Evolutionary conservation across 1,140 invertebrate species (phyloP), one percentile per base, ranked within the genome.

Genomic region (Drosophila mojavensis): DNA sequence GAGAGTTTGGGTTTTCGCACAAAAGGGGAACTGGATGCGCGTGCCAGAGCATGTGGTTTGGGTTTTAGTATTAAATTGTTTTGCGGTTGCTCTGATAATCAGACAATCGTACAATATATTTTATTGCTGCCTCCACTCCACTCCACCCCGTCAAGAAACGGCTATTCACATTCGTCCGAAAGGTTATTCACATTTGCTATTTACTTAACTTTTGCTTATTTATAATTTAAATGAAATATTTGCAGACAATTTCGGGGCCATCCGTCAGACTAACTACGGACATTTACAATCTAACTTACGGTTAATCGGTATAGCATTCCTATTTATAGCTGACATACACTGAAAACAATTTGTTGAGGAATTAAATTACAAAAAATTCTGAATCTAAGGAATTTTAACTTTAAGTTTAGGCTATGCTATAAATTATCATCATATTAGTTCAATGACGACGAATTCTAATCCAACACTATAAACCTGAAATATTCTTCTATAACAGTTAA

Each of bases 51-150:
- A 89, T 89, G 84, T 84, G 84, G 71, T 74, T 89, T 81, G 84
- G 84, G 84, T 84, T 90, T 89, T 89, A 89, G 78, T 81, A 90
- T 90, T 89, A 89, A 89, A 89, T 89, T 84, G 85, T 90, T 84
- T 89, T 89, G 84, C 80, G 84, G 84, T 89, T 69, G 83, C 51
- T 53, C 84, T 75, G 77, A 89, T 88, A 88, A 89, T 88, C 83
- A 82, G 83, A 83, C 84, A 88, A 83, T 88, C 79, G 79, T 80
- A 86, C 75, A 83, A 88, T 88, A 88, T 56, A 86, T 86, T 78
- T 88, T 88, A 86, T 88, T 88, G 73, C 65, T 81, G 81, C 51
- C 50, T 41, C 24, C 51, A 36, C 11, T 11, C 43, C 20, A 24
- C 56, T 9, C n/a, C 1, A 2, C 39, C 20, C 36, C 3, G 33